Conservation (phyloP, 2,113 vertebrate genomes). For the Axis porcinus region DNA sequence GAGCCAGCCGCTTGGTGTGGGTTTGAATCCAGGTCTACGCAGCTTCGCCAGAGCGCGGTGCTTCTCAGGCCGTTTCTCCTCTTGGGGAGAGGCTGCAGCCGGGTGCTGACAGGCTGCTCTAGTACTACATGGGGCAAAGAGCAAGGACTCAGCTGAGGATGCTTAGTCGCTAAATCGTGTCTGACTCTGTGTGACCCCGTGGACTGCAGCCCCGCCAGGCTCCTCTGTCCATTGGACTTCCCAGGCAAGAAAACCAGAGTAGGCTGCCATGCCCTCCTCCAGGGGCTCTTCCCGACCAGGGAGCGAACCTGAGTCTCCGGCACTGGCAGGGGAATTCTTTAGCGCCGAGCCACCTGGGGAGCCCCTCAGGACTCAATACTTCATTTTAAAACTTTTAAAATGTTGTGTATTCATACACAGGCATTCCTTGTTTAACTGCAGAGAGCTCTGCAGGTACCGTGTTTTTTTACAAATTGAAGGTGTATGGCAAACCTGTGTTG, state of each 20-base stretch:
- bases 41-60: rapidly evolving
- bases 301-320: neutral
- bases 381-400: neutral
- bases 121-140: rapidly evolving
- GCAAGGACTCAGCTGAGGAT: neutral
- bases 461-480: neutral
- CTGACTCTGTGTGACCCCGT: neutral
- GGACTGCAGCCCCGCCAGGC: neutral
- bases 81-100: rapidly evolving
- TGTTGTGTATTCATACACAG: neutral
- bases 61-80: neutral
- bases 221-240: neutral
- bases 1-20: rapidly evolving
- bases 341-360: neutral
- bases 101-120: rapidly evolving
- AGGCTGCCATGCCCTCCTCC: neutral
- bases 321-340: neutral
- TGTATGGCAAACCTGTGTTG: neutral
- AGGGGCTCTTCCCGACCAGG: neutral
- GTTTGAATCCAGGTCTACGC: rapidly evolving
- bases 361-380: neutral
- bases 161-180: neutral
- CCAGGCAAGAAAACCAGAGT: neutral
- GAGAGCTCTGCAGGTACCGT: too few relatives aligned
- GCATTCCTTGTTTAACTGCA: neutral